A percentile compares a stretch with the other conserved stretches of the same genome.
Evolutionary conservation across 2,888 invertebrate species (phyloP).

Genomic region (Escarpia spicata): DNA sequence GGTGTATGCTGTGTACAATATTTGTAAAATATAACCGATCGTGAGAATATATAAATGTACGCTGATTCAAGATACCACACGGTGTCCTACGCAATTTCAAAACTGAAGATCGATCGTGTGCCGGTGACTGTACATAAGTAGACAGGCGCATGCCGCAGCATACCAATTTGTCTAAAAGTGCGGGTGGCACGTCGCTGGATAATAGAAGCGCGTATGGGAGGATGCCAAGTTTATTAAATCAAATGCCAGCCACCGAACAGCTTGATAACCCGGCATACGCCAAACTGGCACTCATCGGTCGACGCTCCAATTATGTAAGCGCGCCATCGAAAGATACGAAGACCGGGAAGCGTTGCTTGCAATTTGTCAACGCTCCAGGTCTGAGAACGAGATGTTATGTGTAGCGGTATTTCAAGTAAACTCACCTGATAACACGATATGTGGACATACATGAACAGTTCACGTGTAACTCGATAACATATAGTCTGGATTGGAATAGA

Average conservation of each 20-base stretch:
- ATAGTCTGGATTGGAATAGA: background rate
- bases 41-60: no score
- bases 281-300: background rate
- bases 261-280: background rate
- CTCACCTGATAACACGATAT: background rate
- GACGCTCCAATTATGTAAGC: background rate
- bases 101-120: background rate
- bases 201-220: background rate
- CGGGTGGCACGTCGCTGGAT: background rate
- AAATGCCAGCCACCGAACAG: background rate
- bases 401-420: background rate
- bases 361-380: background rate
- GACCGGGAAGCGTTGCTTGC: background rate
- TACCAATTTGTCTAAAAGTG: background rate
- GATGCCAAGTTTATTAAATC: background rate
- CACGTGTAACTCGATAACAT: background rate
- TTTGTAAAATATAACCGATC: background rate
- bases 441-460: background rate
- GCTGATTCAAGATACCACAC: background rate
- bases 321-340: background rate
- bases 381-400: background rate
- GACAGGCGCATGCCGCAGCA: background rate
- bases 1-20: background rate
- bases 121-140: background rate
- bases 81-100: background rate